phyloP scores from a whole-genome alignment of 2,888 invertebrate genomes.

The Mongoloraphidia duomilia region DNA sequence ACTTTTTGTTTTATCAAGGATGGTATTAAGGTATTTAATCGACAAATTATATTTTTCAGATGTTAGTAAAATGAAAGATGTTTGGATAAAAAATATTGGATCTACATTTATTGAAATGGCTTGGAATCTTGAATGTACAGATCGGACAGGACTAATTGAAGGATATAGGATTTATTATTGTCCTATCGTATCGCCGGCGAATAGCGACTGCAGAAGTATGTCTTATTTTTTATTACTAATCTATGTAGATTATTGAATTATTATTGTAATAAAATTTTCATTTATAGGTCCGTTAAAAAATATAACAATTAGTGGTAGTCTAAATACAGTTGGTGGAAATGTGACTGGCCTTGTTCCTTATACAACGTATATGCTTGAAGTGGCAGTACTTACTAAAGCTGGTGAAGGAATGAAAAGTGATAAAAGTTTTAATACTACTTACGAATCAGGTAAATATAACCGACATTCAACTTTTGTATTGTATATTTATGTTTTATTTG shows the following conservation, averaged over 20 bases:
- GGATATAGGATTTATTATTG: constrained; percentile 69
- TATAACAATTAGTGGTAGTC: constrained; percentile 31
- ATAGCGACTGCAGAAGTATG: constrained; percentile 15
- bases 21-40: too few relatives aligned
- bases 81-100: constrained; percentile 34
- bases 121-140: constrained; percentile 66
- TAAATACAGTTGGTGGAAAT: constrained; percentile 36
- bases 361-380: constrained; percentile 55
- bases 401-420: constrained; percentile 43
- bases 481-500: neutral
- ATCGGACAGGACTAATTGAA: constrained; percentile 51
- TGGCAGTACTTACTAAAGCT: constrained; percentile 45
- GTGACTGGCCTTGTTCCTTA: constrained; percentile 56
- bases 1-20: neutral
- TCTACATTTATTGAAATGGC: constrained; percentile 44
- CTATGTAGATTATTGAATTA: neutral
- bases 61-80: constrained; percentile 41
- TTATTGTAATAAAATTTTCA: constrained; percentile 4
- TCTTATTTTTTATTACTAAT: neutral
- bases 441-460: constrained; percentile 44
- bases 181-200: constrained; percentile 34
- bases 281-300: constrained; percentile 23
- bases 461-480: too few relatives aligned
- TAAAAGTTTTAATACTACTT: constrained; percentile 47
- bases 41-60: constrained; percentile 17